These are phyloP conservation scores for Bombus waltoni DNA, from an alignment of 1,140 invertebrate species.

Conservation along the genomic window DNA sequence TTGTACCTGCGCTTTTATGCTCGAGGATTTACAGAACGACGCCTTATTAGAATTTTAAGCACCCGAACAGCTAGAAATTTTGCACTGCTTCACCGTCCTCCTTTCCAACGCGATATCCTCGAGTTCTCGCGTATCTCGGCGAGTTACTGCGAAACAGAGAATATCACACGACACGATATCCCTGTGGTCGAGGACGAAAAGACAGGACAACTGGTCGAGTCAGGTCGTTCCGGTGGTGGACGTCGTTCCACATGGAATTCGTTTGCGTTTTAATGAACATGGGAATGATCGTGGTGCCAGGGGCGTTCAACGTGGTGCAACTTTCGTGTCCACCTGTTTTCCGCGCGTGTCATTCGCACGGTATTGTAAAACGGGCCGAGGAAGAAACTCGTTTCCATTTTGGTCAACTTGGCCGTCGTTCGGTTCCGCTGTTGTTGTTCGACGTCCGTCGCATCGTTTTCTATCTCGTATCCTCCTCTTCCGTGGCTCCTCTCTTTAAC, in stretches of 20 bases:
- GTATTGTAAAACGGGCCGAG: constrained; percentile 49
- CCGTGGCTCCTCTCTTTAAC: constrained; percentile 14
- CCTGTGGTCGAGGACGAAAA: constrained; percentile 14
- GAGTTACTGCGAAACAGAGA: not conserved
- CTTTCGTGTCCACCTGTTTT: constrained; percentile 50
- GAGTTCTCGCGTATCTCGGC: no score
- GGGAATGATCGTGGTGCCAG: constrained; percentile 65
- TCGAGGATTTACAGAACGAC: no score
- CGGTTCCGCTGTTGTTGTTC: not conserved
- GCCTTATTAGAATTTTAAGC: no score
- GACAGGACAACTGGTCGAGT: constrained; percentile 52
- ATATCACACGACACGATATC: not conserved
- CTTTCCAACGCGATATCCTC: not conserved
- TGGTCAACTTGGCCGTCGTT: constrained; percentile 23
- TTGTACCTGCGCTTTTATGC: no score
- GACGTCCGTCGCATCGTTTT: not conserved
- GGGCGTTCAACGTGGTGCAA: constrained; percentile 30
- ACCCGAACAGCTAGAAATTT: no score
- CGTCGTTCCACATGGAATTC: constrained; percentile 59
- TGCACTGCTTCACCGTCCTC: no score
- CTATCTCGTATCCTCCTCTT: no score
- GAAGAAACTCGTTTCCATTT: constrained; percentile 60
- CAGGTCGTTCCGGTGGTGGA: constrained; percentile 40
- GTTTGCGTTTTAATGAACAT: constrained; percentile 72
- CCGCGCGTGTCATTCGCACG: constrained; percentile 56